A percentile compares a stretch with the other conserved stretches of the same genome.
Conservation (phyloP, 1,140 invertebrate genomes). For the Portunus trituberculatus region DNA sequence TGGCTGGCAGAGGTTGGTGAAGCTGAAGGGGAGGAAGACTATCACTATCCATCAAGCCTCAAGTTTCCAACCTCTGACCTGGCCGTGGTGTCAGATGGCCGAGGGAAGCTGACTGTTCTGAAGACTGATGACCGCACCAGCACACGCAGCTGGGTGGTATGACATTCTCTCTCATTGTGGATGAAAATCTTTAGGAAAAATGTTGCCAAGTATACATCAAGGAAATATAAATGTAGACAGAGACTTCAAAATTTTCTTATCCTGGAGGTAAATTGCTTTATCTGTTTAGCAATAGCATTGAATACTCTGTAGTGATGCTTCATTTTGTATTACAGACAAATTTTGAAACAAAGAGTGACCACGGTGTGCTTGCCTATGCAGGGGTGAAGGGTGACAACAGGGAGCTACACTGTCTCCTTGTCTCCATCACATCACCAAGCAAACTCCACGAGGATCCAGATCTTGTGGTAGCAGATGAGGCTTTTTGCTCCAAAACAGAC, state of each 20-base stretch:
- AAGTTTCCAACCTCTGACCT: slow-evolving; percentile 50
- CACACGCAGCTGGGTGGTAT: slow-evolving; percentile 64
- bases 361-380: slow-evolving; percentile 35
- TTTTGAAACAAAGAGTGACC: slow-evolving; percentile 36
- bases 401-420: slow-evolving; percentile 53
- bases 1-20: slow-evolving; percentile 59
- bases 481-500: not conserved
- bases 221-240: too few species aligned
- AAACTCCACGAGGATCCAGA: not conserved
- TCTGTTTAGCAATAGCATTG: too few species aligned
- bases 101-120: slow-evolving; percentile 51
- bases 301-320: not conserved
- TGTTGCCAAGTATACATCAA: too few species aligned
- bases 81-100: slow-evolving; percentile 57
- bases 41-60: slow-evolving; percentile 55
- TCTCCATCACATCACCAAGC: slow-evolving; percentile 53
- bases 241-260: too few species aligned
- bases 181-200: too few species aligned
- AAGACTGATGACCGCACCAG: slow-evolving; percentile 42
- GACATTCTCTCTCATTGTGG: too few species aligned
- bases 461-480: slow-evolving; percentile 50
- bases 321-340: slow-evolving; percentile 33
- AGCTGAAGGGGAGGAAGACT: not conserved
- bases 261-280: too few species aligned
- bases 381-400: not conserved